phyloP scores from a whole-genome alignment of 2,113 vertebrate species.

The Microtus pennsylvanicus region DNA sequence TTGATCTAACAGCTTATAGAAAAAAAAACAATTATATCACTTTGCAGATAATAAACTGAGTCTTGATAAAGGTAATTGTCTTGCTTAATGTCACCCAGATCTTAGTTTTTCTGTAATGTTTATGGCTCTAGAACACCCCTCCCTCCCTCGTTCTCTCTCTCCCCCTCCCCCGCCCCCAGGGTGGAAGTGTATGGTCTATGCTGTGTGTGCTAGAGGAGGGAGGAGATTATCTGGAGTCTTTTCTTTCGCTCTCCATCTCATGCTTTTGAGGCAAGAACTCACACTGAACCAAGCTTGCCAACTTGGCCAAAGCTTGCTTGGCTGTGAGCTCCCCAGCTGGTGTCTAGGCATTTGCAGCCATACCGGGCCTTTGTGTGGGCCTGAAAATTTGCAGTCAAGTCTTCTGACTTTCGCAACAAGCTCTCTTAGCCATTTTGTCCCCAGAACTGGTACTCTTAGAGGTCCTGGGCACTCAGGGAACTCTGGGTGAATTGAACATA shows the following conservation, averaged over 20 bases:
- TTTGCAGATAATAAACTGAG: constrained; percentile 20
- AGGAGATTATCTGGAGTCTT: no score
- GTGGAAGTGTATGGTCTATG: not conserved
- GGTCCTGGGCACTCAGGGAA: not conserved
- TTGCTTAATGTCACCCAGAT: not conserved
- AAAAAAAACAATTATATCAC: not conserved
- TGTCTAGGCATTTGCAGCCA: not conserved
- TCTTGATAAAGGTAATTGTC: constrained; percentile 24
- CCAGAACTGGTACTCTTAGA: not conserved
- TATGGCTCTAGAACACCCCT: not conserved
- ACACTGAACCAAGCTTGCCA: not conserved
- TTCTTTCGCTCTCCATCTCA: not conserved
- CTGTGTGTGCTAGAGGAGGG: no score
- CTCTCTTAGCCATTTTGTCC: not conserved
- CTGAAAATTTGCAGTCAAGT: not conserved
- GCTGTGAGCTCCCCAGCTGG: not conserved
- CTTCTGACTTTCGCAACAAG: not conserved
- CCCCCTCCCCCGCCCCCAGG: not conserved
- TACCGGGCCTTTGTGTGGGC: not conserved
- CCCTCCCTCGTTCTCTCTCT: no score
- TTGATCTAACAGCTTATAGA: not conserved
- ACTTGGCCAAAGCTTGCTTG: not conserved
- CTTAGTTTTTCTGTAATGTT: not conserved
- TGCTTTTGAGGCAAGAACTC: not conserved
- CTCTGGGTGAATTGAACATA: not conserved